Conservation (phyloP, 2,797 vertebrate genomes). For the Alosa sapidissima region DNA sequence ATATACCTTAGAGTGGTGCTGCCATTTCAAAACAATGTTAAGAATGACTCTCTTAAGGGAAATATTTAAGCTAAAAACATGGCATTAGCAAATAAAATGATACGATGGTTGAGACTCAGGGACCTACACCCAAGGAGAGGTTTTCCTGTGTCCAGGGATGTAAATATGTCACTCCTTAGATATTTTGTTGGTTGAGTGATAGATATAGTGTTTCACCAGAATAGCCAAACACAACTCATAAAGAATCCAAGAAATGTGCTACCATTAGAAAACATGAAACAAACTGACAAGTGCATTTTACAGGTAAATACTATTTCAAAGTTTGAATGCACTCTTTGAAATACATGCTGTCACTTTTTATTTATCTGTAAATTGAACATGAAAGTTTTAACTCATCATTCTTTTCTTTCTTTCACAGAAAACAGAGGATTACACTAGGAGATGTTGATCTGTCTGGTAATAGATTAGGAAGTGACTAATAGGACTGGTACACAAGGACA, state of each 20-base stretch:
- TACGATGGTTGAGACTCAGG: not conserved
- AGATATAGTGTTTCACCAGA: too few relatives aligned
- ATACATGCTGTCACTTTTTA: too few relatives aligned
- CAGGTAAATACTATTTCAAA: too few relatives aligned
- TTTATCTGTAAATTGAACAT: too few relatives aligned
- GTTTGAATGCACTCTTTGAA: too few relatives aligned
- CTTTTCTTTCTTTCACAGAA: not conserved
- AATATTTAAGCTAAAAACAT: not conserved
- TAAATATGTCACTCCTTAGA: too few relatives aligned
- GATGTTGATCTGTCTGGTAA: not conserved
- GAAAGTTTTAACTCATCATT: too few relatives aligned
- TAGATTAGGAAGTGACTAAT: not conserved
- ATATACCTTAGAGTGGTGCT: not conserved
- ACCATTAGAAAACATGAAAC: not conserved
- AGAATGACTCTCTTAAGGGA: not conserved
- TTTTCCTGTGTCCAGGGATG: too few relatives aligned
- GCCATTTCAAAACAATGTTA: not conserved
- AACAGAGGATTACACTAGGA: not conserved
- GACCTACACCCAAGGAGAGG: too few relatives aligned
- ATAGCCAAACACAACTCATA: too few relatives aligned
- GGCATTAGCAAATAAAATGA: not conserved
- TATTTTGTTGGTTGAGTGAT: too few relatives aligned
- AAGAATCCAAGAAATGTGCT: not conserved
- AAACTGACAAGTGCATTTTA: not conserved
- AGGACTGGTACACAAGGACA: not conserved